Percentiles rank a stretch among this genome's conserved stretches.
These are phyloP conservation scores for Sanderia malayensis DNA, from an alignment of 30 jellyfish, hydroid and myxozoan species.

Conservation along the genomic window DNA sequence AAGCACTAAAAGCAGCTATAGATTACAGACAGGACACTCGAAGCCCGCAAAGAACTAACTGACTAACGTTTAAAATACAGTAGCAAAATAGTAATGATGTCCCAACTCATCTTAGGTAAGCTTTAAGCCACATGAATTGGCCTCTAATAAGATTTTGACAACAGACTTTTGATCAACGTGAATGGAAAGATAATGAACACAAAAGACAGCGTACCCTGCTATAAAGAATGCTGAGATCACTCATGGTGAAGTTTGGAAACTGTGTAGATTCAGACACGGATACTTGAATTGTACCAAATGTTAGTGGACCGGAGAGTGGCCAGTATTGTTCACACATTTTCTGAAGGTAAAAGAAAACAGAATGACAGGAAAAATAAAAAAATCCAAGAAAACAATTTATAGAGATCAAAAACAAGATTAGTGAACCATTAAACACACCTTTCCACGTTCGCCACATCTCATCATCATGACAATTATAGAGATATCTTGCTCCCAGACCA, in stretches of 20 bases:
- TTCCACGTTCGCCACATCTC: constrained; percentile 61
- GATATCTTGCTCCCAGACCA: too few relatives aligned
- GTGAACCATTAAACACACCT: constrained; percentile 70
- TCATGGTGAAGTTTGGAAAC: constrained; percentile 62
- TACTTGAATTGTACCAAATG: constrained; percentile 75
- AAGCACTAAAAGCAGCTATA: too few relatives aligned
- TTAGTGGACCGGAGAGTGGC: constrained; percentile 88
- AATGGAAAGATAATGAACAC: neutral
- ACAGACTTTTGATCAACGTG: too few relatives aligned
- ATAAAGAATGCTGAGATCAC: constrained; percentile 73
- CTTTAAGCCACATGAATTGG: too few relatives aligned
- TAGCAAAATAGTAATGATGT: too few relatives aligned
- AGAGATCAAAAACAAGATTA: too few relatives aligned
- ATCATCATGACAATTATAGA: constrained; percentile 84
- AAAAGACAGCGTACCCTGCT: constrained; percentile 43
- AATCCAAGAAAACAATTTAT: neutral
- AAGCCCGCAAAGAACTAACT: too few relatives aligned
- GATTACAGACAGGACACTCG: too few relatives aligned
- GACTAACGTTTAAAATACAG: too few relatives aligned
- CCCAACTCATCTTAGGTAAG: too few relatives aligned
- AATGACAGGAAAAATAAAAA: neutral
- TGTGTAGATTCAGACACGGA: constrained; percentile 66
- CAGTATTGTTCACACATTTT: constrained; percentile 84
- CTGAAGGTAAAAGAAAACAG: constrained; percentile 24
- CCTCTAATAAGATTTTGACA: too few relatives aligned